Percentiles rank a stretch among this genome's conserved stretches.
These are phyloP conservation scores for Xiphophorus hellerii DNA, from an alignment of 2,113 vertebrate genomes.

Conservation along the genomic window DNA sequence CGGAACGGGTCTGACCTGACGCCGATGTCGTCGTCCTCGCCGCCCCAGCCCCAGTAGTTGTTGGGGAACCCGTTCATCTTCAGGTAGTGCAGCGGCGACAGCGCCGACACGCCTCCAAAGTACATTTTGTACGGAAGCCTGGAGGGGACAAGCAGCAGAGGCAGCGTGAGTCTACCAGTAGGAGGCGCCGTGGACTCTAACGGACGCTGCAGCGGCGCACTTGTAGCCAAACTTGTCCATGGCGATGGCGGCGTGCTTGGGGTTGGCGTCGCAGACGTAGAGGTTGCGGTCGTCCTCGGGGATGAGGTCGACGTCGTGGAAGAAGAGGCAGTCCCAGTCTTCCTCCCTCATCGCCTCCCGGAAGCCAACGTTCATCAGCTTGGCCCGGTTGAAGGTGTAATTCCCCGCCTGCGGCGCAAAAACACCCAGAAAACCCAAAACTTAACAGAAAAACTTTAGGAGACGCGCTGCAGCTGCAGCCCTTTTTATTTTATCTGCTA, in stretches of 20 bases:
- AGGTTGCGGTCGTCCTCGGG: constrained; percentile 84
- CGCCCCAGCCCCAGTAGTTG: constrained; percentile 85
- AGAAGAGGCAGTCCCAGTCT: constrained; percentile 87
- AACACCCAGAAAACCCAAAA: too few relatives aligned
- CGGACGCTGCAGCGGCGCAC: constrained; percentile 39
- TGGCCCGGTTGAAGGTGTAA: constrained; percentile 83
- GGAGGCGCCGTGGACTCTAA: not conserved
- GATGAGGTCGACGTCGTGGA: constrained; percentile 87
- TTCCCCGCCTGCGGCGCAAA: constrained; percentile 74
- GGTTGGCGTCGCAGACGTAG: constrained; percentile 81
- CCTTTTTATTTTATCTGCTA: too few relatives aligned
- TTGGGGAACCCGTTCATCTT: constrained; percentile 87
- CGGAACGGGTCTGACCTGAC: constrained; percentile 72
- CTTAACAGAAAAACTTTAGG: not conserved
- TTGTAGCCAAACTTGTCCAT: constrained; percentile 89
- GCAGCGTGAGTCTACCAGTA: not conserved
- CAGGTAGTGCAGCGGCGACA: constrained; percentile 82
- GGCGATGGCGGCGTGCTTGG: constrained; percentile 84
- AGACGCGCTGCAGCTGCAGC: too few relatives aligned
- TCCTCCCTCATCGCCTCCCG: constrained; percentile 87
- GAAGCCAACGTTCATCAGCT: constrained; percentile 85
- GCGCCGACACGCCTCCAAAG: constrained; percentile 84
- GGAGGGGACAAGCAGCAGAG: not conserved
- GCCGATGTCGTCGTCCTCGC: constrained; percentile 85
- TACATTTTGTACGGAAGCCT: constrained; percentile 84